A percentile compares a stretch with the other conserved stretches of the same genome.
phyloP scores from a whole-genome alignment of 2,113 vertebrate species.

The Scophthalmus maximus region DNA sequence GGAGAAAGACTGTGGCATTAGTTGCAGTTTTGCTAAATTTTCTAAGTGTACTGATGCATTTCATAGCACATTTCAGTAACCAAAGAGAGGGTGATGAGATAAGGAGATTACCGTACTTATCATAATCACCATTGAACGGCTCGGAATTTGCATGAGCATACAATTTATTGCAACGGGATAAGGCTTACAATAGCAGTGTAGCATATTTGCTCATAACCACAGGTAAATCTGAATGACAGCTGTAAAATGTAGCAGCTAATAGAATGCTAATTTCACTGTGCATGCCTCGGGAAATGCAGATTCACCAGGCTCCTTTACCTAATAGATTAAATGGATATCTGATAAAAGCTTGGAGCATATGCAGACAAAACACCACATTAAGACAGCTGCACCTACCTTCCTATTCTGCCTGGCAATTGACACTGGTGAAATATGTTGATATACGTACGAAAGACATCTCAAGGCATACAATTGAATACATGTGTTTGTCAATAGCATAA shows the following conservation, averaged over 20 bases:
- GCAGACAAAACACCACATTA: slow-evolving; percentile 47
- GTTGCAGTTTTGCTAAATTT: slow-evolving; percentile 80
- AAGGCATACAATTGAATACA: background rate
- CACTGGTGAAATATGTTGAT: slow-evolving; percentile 17
- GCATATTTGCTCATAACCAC: slow-evolving; percentile 74
- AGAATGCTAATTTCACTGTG: slow-evolving; percentile 62
- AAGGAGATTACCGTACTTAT: slow-evolving; percentile 84
- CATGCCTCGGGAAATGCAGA: slow-evolving; percentile 59
- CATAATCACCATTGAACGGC: slow-evolving; percentile 83
- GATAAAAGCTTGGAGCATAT: slow-evolving; percentile 48
- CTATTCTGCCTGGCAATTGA: slow-evolving; percentile 19
- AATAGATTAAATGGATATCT: slow-evolving; percentile 70
- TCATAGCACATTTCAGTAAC: slow-evolving; percentile 82
- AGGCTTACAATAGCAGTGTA: slow-evolving; percentile 71
- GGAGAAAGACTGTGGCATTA: slow-evolving; percentile 60
- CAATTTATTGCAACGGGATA: slow-evolving; percentile 77
- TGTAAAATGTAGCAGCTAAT: slow-evolving; percentile 74
- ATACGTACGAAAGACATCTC: slow-evolving; percentile 19
- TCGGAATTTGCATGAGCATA: slow-evolving; percentile 79
- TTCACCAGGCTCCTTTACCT: slow-evolving; percentile 60
- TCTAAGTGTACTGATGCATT: slow-evolving; percentile 80
- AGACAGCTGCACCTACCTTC: slow-evolving; percentile 3
- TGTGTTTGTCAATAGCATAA: too few relatives aligned
- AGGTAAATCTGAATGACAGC: slow-evolving; percentile 84
- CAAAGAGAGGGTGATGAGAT: slow-evolving; percentile 82